phyloP scores from a whole-genome alignment of 2,888 invertebrate species.

The Acleris laterana region DNA sequence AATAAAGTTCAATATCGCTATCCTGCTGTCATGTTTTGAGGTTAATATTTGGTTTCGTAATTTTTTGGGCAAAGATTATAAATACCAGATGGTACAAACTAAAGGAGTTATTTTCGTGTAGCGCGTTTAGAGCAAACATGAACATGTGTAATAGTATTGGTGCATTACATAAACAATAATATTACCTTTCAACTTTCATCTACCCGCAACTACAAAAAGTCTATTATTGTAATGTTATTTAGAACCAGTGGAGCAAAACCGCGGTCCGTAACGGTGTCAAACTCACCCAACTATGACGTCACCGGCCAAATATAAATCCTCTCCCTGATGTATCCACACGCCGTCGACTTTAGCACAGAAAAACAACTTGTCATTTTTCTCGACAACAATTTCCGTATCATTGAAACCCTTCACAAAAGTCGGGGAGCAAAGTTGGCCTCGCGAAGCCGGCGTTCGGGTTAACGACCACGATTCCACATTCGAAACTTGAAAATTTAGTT shows the following conservation, averaged over 20 bases:
- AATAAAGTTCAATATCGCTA: not conserved
- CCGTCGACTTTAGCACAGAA: conserved; percentile 68
- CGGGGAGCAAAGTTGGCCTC: conserved; percentile 52
- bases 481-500: conserved; percentile 61
- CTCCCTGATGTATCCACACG: conserved; percentile 70
- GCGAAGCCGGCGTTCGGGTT: conserved; percentile 59
- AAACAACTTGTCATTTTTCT: conserved; percentile 57
- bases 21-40: not conserved
- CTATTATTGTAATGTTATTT: conserved; percentile 4
- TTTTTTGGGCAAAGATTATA: conserved; percentile 9
- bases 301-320: conserved; percentile 71
- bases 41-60: not conserved
- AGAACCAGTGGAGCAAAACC: conserved; percentile 28
- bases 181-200: not conserved
- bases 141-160: no score
- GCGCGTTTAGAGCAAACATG: no score
- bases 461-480: conserved; percentile 66
- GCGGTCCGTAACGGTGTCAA: conserved; percentile 39
- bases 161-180: no score
- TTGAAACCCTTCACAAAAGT: conserved; percentile 48
- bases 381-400: conserved; percentile 55
- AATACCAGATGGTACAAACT: not conserved
- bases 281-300: conserved; percentile 63
- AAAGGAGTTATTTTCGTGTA: no score
- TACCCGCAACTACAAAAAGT: conserved; percentile 17